Percentiles rank a stretch among this genome's conserved stretches.
Evolutionary conservation across 2,113 vertebrate genomes (phyloP).

Genomic region (Caranx melampygus): DNA sequence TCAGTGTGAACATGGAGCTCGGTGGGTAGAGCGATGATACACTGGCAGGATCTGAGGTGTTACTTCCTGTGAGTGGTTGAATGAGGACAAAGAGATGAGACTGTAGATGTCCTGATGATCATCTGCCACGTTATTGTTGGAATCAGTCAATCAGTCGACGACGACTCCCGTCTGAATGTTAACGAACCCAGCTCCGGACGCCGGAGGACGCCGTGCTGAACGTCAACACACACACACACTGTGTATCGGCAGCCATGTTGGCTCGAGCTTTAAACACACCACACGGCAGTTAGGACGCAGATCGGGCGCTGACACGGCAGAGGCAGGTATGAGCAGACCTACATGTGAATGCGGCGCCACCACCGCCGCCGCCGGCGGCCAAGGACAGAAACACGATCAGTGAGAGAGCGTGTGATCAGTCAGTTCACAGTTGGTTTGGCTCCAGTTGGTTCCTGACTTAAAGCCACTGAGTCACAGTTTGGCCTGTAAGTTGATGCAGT

Average conservation of each 20-base stretch:
- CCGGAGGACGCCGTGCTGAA: neutral
- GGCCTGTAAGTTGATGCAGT: constrained; percentile 9
- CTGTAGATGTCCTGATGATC: neutral
- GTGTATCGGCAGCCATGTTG: neutral
- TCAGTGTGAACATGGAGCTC: neutral
- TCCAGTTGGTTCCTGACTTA: constrained; percentile 40
- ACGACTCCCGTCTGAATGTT: neutral
- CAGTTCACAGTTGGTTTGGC: constrained; percentile 42
- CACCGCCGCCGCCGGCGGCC: neutral
- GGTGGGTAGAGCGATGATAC: neutral
- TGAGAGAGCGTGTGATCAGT: constrained; percentile 1
- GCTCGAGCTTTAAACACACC: neutral
- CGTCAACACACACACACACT: neutral
- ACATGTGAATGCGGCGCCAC: neutral
- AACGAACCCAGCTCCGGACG: neutral
- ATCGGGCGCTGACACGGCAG: neutral
- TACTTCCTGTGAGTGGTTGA: neutral
- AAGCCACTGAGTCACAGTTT: constrained; percentile 50
- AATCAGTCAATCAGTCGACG: neutral
- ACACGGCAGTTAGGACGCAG: neutral
- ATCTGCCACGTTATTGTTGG: too few species aligned
- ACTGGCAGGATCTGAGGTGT: constrained; percentile 2
- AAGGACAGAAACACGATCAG: constrained; percentile 10
- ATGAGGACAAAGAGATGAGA: neutral
- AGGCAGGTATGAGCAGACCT: constrained; percentile 2